Percentiles rank a stretch among this genome's conserved stretches.
phyloP scores from a whole-genome alignment of 2,113 vertebrate genomes.

The Clarias macrocephalus region DNA sequence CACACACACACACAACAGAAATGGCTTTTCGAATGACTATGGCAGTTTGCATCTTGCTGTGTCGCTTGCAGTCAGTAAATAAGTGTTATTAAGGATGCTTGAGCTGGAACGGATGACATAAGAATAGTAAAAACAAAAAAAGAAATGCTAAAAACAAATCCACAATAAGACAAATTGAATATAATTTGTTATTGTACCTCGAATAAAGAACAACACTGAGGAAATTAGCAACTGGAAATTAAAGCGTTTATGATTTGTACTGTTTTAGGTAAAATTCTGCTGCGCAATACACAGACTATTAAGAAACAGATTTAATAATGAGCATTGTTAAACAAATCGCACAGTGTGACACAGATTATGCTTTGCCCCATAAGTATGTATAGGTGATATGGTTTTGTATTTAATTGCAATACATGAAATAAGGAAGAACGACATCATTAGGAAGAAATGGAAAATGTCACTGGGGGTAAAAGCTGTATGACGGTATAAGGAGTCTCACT shows the following conservation, averaged over 20 bases:
- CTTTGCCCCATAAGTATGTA: neutral
- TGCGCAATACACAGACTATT: neutral
- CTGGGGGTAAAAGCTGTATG: neutral
- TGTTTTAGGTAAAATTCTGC: neutral
- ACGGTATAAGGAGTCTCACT: neutral
- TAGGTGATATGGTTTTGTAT: conserved; percentile 1
- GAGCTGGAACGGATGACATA: conserved; percentile 16
- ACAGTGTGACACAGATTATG: neutral
- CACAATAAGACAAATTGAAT: neutral
- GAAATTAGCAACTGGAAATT: neutral
- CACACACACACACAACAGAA: neutral
- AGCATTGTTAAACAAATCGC: neutral
- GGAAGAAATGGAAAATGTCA: conserved; percentile 7
- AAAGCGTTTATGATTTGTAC: neutral
- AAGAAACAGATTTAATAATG: neutral
- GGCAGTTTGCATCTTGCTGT: conserved; percentile 29
- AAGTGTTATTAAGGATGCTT: neutral
- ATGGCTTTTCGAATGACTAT: conserved; percentile 18
- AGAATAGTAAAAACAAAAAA: neutral
- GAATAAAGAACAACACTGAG: neutral
- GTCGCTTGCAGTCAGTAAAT: conserved; percentile 15
- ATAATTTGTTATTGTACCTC: neutral
- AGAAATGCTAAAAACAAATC: neutral
- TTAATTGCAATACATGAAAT: neutral
- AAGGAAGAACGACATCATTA: neutral